phyloP scores from a whole-genome alignment of 2,113 vertebrate species.

The Stigmatopora argus region DNA sequence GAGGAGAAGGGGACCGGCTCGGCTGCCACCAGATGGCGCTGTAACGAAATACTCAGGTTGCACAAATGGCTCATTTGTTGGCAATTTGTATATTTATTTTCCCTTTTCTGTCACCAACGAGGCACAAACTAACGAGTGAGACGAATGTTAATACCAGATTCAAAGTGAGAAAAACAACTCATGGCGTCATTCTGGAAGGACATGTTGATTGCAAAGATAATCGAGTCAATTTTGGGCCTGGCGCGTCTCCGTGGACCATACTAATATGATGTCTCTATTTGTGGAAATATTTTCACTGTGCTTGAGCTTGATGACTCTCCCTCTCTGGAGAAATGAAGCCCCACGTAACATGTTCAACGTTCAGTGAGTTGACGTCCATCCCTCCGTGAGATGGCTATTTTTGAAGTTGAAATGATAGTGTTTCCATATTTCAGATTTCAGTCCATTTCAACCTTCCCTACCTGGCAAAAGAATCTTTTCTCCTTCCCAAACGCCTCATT shows the following conservation, averaged over 20 bases:
- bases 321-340: constrained; percentile 31
- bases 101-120: background rate
- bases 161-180: constrained; percentile 34
- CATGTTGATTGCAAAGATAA: constrained; percentile 64
- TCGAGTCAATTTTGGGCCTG: constrained; percentile 61
- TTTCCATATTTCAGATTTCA: no score
- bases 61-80: no score
- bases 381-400: no score
- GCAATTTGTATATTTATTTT: background rate
- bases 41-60: no score
- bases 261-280: constrained; percentile 32
- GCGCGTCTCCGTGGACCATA: constrained; percentile 28
- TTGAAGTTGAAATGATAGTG: no score
- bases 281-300: constrained; percentile 18
- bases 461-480: no score
- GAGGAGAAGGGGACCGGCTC: no score
- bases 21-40: no score
- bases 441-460: no score
- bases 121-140: constrained; percentile 11
- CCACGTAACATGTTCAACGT: background rate
- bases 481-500: constrained; percentile 14
- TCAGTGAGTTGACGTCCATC: constrained; percentile 19
- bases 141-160: constrained; percentile 23
- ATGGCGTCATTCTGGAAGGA: constrained; percentile 2
- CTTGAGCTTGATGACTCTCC: background rate